These are phyloP conservation scores for Morinoia aosen DNA, from an alignment of 2,888 invertebrate genomes.

Conservation along the genomic window DNA sequence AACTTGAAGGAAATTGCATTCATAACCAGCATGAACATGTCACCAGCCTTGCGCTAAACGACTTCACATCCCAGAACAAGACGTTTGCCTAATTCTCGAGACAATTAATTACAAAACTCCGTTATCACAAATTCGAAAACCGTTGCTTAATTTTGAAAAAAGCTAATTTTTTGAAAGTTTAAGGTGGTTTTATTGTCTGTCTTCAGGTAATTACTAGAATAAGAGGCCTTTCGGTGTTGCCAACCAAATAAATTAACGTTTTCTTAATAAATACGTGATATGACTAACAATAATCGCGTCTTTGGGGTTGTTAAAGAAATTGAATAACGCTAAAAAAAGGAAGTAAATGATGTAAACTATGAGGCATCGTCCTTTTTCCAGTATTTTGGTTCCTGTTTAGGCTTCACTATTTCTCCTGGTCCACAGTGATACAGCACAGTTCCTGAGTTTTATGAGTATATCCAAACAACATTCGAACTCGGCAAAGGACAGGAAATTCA, in stretches of 20 bases:
- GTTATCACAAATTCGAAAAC: background rate
- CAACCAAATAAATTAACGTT: background rate
- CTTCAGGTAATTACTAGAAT: background rate
- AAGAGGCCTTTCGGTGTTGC: background rate
- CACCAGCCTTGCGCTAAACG: background rate
- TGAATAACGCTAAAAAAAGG: background rate
- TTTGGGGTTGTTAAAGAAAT: background rate
- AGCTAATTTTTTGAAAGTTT: background rate
- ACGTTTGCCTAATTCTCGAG: background rate
- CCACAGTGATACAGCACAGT: background rate
- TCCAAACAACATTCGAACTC: background rate
- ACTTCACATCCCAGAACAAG: background rate
- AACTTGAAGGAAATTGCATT: background rate
- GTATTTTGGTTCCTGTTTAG: background rate
- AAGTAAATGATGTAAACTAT: background rate
- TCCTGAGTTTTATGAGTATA: background rate
- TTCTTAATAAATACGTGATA: background rate
- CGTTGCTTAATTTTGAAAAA: background rate
- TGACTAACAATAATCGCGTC: background rate
- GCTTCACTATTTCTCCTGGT: background rate
- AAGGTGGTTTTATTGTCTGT: background rate
- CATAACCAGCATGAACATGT: background rate
- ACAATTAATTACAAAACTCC: background rate
- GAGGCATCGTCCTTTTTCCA: background rate
- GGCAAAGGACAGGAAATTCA: background rate